Base-by-base conservation (phyloP, 1,140 invertebrate genomes). In the Lethocerus indicus region DNA sequence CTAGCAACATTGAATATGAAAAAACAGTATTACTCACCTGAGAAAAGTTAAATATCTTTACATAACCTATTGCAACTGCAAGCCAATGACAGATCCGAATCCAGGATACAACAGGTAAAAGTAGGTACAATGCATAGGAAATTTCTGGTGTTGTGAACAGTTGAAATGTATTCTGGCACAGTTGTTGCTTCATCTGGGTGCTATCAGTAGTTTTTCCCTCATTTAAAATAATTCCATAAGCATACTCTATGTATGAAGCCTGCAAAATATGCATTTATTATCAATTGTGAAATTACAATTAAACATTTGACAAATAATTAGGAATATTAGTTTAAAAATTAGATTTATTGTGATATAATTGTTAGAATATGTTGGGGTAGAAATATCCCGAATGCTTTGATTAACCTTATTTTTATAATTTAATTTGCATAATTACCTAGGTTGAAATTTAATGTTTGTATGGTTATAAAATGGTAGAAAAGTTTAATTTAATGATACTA, bases 101-200 rank as follows among this genome's bases (percentile, higher is more conserved):
- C 41, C 47, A 50, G 18, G 21, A 24, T 9, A 48, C 20, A 20
- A 48, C 26, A 4, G 48, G 48, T 21, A 48, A 45, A 18, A 46
- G 27, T 6, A 43, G 20, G 29, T 46, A 53, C 21, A 53, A 18
- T n/a, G 52, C 39, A 43, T 53, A 43, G n/a, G 47, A 28, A 29
- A 50, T 50, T 6, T 26, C 9, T 18, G 52, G 52, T 2, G 48
- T 50, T 43, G 23, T 46, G 16, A 49, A 27, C 5, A 53, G 13
- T 27, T 25, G 26, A 18, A 50, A 32, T 12, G 47, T 44, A 14
- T 29, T 29, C 12, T 6, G 2, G 13, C 26, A 16, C 2, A 44
- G n/a, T 24, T 24, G 9, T 14, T n/a, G 9, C n/a, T 46, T 14
- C 12, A 47, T 18, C 5, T 43, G 29, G n/a, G 16, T 14, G 18